Evolutionary conservation across 2,888 invertebrate species (phyloP).

Genomic region (Agapostemon virescens): DNA sequence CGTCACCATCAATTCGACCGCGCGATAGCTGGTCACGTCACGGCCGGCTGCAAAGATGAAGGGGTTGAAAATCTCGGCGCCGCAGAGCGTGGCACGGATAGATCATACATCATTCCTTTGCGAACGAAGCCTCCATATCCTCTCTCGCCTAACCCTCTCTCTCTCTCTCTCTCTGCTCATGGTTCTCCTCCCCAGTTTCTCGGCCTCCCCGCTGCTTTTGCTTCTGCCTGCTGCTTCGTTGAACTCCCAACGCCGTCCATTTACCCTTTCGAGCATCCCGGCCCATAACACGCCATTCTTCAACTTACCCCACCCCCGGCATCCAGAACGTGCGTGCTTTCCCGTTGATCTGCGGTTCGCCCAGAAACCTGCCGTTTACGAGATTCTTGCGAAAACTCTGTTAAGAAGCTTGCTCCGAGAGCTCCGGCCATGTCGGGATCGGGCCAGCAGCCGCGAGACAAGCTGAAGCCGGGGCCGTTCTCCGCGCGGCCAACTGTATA

Average conservation of each 20-base stretch:
- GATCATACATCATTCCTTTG: conserved; percentile 76
- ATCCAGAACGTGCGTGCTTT: conserved; percentile 64
- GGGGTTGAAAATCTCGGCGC: conserved; percentile 73
- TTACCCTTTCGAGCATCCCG: conserved; percentile 65
- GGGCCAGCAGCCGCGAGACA: background rate
- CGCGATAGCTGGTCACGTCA: conserved; percentile 62
- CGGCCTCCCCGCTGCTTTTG: conserved; percentile 10
- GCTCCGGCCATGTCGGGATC: conserved; percentile 17
- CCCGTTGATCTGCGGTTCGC: conserved; percentile 58
- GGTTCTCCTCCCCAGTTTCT: conserved; percentile 38
- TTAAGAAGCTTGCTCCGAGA: conserved; percentile 57
- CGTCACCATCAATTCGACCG: conserved; percentile 69
- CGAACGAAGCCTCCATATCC: conserved; percentile 68
- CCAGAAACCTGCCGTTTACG: conserved; percentile 61
- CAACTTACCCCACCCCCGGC: conserved; percentile 52
- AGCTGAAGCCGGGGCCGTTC: background rate
- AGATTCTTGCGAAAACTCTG: conserved; percentile 68
- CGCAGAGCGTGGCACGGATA: conserved; percentile 70
- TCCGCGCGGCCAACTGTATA: conserved; percentile 19
- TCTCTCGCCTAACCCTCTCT: conserved; percentile 55
- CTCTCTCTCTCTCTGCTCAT: conserved; percentile 15
- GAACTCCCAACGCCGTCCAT: conserved; percentile 63
- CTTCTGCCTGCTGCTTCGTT: conserved; percentile 29
- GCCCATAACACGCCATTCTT: conserved; percentile 69
- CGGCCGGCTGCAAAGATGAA: conserved; percentile 64